Evolutionary conservation across 2,113 vertebrate genomes (phyloP).

Genomic region (Suncus etruscus): DNA sequence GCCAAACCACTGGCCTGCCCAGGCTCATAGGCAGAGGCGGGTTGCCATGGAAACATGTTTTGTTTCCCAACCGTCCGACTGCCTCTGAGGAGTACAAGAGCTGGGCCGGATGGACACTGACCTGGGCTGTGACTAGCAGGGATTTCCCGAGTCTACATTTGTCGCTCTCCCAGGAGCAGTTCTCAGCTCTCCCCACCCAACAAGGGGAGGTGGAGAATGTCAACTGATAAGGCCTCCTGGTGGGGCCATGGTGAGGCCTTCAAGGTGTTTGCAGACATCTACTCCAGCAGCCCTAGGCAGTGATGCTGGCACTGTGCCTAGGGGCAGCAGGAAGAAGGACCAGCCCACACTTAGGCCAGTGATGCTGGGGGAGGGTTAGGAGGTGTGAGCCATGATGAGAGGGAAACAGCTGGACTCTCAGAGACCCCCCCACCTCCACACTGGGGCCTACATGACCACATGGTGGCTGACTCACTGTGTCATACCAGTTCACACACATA

Average conservation of each 20-base stretch:
- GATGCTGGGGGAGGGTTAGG: conserved; percentile 25
- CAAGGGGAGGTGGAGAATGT: not conserved
- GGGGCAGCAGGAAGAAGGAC: conserved; percentile 3
- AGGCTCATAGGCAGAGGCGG: conserved; percentile 63
- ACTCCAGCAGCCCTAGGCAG: conserved; percentile 42
- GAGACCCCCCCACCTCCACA: not conserved
- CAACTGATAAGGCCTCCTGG: not conserved
- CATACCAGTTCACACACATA: no score
- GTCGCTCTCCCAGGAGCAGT: not conserved
- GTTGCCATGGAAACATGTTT: conserved; percentile 74
- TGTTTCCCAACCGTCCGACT: conserved; percentile 75
- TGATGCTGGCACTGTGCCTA: conserved; percentile 66
- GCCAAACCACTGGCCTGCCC: conserved; percentile 71
- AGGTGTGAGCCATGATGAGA: not conserved
- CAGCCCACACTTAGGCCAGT: conserved; percentile 41
- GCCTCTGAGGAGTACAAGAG: conserved; percentile 67
- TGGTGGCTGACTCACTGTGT: no score
- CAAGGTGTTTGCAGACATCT: conserved; percentile 64
- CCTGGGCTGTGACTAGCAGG: conserved; percentile 59
- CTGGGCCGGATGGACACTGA: conserved; percentile 71
- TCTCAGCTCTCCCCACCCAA: not conserved
- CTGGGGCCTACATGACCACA: not conserved
- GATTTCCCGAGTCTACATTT: conserved; percentile 67
- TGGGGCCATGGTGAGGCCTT: not conserved
- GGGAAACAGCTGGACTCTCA: conserved; percentile 35